Percentiles rank a stretch among this genome's conserved stretches.
Evolutionary conservation across 2,888 invertebrate genomes (phyloP).

Genomic region (Heteromyza rotundicornis): DNA sequence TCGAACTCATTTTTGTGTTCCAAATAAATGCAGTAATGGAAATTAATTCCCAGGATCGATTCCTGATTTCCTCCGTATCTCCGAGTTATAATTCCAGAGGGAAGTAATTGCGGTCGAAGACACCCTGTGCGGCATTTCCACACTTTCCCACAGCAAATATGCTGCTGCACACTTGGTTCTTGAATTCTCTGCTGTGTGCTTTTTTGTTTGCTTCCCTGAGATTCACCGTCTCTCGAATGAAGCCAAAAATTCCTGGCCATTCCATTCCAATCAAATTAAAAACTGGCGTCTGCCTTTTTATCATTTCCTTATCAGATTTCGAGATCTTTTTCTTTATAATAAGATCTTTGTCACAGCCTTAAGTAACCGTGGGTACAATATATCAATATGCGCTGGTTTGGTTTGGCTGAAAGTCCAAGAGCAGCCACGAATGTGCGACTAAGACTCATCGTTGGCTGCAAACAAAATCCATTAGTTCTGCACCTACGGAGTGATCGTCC

Average conservation of each 20-base stretch:
- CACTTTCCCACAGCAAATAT: background rate
- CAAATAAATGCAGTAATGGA: no score
- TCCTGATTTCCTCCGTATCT: no score
- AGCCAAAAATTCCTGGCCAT: slow-evolving; percentile 42
- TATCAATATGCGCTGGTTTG: slow-evolving; percentile 46
- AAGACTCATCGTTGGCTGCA: slow-evolving; percentile 25
- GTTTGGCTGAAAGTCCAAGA: background rate
- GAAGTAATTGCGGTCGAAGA: no score
- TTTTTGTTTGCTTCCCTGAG: no score
- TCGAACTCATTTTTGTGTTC: no score
- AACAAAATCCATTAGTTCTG: slow-evolving; percentile 55
- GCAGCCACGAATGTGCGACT: background rate
- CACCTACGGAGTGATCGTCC: slow-evolving; percentile 47
- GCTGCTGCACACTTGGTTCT: background rate
- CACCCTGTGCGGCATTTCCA: background rate
- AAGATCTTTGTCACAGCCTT: slow-evolving; percentile 60
- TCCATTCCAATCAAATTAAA: slow-evolving; percentile 62
- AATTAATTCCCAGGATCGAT: no score
- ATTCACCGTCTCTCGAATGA: background rate
- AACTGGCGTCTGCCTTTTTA: slow-evolving; percentile 62
- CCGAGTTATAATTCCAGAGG: no score
- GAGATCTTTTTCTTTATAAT: slow-evolving; percentile 59
- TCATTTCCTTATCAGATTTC: slow-evolving; percentile 62
- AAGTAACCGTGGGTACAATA: slow-evolving; percentile 61
- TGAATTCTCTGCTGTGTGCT: no score